These are phyloP conservation scores for Thunnus albacares DNA, from an alignment of 2,797 vertebrate genomes.

Conservation along the genomic window DNA sequence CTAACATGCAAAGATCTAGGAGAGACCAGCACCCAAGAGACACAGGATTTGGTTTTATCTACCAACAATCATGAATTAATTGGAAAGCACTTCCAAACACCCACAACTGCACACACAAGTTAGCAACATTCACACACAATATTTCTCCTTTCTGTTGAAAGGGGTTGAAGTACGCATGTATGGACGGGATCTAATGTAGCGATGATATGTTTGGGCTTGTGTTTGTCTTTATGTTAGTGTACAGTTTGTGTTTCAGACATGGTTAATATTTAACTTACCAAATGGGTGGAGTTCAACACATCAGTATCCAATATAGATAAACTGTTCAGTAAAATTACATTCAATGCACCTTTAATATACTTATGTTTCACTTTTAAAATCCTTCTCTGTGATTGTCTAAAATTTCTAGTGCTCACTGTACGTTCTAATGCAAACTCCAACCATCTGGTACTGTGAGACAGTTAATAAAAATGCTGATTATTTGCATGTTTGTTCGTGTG, in stretches of 20 bases:
- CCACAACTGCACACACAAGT: constrained; percentile 18
- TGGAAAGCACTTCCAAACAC: constrained; percentile 8
- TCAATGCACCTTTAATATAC: not conserved
- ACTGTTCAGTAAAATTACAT: not conserved
- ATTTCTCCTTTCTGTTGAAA: not conserved
- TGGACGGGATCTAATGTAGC: not conserved
- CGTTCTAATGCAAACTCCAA: constrained; percentile 22
- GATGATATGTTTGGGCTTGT: constrained; percentile 2
- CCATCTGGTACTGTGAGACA: constrained; percentile 7
- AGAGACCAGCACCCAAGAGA: not conserved
- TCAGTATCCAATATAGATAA: not conserved
- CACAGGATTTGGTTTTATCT: not conserved
- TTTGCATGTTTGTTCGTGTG: constrained; percentile 6
- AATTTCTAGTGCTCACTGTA: not conserved
- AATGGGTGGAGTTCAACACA: constrained; percentile 30
- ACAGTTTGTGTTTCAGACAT: constrained; percentile 4
- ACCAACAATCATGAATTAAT: constrained; percentile 15
- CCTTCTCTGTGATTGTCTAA: not conserved
- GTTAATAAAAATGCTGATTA: constrained; percentile 1
- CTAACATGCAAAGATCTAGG: constrained; percentile 26
- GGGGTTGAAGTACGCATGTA: not conserved
- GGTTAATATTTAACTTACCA: constrained; percentile 37
- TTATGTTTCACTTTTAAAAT: not conserved
- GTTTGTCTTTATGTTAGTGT: not conserved
- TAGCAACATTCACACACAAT: constrained; percentile 31